phyloP scores from a whole-genome alignment of 2,113 vertebrate genomes.

The Dolichallabes microphthalmus region DNA sequence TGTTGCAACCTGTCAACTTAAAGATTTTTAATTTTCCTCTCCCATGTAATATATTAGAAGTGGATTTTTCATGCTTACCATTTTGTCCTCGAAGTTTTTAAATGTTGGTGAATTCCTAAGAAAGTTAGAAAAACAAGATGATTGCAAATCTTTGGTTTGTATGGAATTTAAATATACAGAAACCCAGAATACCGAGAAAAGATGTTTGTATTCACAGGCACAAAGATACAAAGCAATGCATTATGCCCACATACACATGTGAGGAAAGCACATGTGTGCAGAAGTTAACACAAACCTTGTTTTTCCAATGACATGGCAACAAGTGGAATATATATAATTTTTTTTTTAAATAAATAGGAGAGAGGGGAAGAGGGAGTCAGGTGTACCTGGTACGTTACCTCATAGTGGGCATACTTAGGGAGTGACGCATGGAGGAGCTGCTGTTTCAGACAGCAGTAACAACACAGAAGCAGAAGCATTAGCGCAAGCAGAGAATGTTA shows the following conservation, averaged over 20 bases:
- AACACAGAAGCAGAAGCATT: constrained; percentile 67
- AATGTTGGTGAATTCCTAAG: constrained; percentile 92
- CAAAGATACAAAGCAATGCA: neutral
- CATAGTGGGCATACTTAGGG: constrained; percentile 94
- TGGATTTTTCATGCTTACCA: constrained; percentile 79
- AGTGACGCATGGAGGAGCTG: constrained; percentile 85
- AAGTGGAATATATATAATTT: neutral
- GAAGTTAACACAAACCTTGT: too few species aligned
- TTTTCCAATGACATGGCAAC: neutral
- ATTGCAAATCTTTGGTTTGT: neutral
- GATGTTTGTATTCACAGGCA: neutral
- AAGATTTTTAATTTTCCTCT: neutral
- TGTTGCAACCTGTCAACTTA: neutral
- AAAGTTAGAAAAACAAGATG: constrained; percentile 36
- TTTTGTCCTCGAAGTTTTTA: constrained; percentile 90
- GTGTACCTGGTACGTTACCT: constrained; percentile 77
- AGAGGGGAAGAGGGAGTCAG: neutral
- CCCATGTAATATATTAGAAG: neutral
- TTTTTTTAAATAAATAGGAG: neutral
- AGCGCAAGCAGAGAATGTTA: constrained; percentile 43
- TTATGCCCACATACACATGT: neutral
- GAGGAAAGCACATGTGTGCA: neutral
- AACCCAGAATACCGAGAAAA: neutral
- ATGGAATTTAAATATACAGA: neutral
- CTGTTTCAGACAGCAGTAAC: constrained; percentile 70